Evolutionary conservation across 2,888 invertebrate species (phyloP), one percentile per base, ranked within the genome.

Genomic region (Pherbina coryleti): DNA sequence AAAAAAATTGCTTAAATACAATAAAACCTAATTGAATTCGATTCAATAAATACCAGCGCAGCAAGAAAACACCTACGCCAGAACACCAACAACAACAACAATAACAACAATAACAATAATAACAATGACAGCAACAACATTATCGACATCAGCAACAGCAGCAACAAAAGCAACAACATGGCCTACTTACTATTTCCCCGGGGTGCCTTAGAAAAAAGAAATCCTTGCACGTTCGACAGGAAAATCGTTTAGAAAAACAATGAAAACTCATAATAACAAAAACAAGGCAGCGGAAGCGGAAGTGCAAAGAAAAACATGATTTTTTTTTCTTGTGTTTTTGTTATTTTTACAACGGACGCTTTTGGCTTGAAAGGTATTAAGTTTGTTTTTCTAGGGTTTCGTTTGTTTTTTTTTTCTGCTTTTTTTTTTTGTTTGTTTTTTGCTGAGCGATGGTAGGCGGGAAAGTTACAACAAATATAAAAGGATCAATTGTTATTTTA

Each of bases 401-500:
- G 14, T 51, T 51, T 51, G 51, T 19, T 57, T 57, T 19, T n/a
- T 22, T 57, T n/a, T 3, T 57, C 19, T 9, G 3, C 19, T 57
- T n/a, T 5, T 25, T 60, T 19, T 28, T 62, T 19, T 3, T 28
- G 28, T 62, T 62, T 4, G n/a, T 0, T 22, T 1, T 28, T 22
- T 3, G 25, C 14, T 7, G 19, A 22, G 5, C 4, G 62, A 11
- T 9, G 9, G 22, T 28, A 9, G 25, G 28, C 28, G 31, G 25
- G 0, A 25, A 25, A 17, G 31, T 44, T 22, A 55, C 34, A 34
- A 55, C 34, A 34, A 71, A 53, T 49, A 71, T 55, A 57, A 71
- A 19, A 71, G 71, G 71, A 71, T 71, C 55, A 71, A 57, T 71
- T 71, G 71, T 55, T 71, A 22, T 71, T 71, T 71, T 53, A 71